A percentile compares a stretch with the other conserved stretches of the same genome.
Evolutionary conservation across 1,140 invertebrate species (phyloP).

Genomic region (Muscidifurax raptorellus): DNA sequence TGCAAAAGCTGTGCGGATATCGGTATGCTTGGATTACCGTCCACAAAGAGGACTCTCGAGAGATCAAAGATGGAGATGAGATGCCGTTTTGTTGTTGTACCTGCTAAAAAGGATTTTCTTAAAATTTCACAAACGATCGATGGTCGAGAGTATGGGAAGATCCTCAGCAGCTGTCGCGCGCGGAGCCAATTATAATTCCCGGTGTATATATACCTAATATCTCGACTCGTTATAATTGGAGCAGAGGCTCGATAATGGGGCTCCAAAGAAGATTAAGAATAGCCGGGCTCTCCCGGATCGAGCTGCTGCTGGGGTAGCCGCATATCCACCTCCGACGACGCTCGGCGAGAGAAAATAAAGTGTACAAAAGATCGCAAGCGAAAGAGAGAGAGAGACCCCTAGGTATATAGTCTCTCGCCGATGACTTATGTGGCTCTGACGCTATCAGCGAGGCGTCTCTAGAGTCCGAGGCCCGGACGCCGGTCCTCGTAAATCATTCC

Average conservation of each 20-base stretch:
- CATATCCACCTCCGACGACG: conserved; percentile 5
- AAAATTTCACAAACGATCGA: neutral
- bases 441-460: conserved; percentile 75
- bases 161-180: conserved; percentile 17
- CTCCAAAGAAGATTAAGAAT: conserved; percentile 75
- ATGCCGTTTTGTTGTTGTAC: no score
- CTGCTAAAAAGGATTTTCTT: neutral
- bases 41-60: neutral
- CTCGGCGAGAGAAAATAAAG: conserved; percentile 49
- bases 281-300: conserved; percentile 54
- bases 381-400: conserved; percentile 59
- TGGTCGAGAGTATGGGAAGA: no score
- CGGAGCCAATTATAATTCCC: conserved; percentile 71
- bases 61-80: no score
- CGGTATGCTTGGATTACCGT: neutral
- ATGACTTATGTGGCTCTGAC: conserved; percentile 77
- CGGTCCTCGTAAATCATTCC: conserved; percentile 73
- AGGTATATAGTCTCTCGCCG: conserved; percentile 69
- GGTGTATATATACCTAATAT: conserved; percentile 52
- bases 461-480: conserved; percentile 71
- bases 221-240: conserved; percentile 71
- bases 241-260: conserved; percentile 70
- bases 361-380: conserved; percentile 35
- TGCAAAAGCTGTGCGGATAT: neutral
- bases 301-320: conserved; percentile 44